phyloP scores from a whole-genome alignment of 2,113 vertebrate genomes.

The Peromyscus californicus region DNA sequence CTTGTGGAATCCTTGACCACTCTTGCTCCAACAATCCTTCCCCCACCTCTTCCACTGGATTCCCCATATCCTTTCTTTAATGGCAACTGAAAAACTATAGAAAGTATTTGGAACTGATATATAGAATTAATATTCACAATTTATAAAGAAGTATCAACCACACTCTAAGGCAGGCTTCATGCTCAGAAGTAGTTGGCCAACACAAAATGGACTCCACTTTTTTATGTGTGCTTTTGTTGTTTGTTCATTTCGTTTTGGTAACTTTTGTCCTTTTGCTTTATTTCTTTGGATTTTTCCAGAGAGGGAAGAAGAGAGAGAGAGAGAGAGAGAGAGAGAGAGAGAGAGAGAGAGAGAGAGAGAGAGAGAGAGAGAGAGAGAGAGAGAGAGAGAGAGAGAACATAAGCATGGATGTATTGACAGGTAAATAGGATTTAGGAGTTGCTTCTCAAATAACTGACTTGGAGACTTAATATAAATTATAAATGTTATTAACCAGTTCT shows the following conservation, averaged over 20 bases:
- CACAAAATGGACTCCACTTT: background rate
- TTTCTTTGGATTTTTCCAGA: background rate
- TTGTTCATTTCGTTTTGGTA: background rate
- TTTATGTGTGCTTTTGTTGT: background rate
- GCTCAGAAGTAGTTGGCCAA: background rate
- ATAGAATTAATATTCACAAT: background rate
- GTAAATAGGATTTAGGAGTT: background rate
- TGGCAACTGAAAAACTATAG: background rate
- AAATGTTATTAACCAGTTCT: too few relatives aligned
- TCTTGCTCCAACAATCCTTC: too few relatives aligned
- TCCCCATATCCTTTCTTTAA: background rate
- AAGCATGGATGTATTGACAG: background rate
- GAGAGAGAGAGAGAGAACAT: background rate
- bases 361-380: too few relatives aligned
- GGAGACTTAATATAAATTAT: too few relatives aligned
- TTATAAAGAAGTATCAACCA: background rate
- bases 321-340: too few relatives aligned
- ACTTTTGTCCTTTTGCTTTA: background rate
- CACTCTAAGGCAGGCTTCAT: background rate
- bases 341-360: too few relatives aligned
- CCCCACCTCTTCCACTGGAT: too few relatives aligned
- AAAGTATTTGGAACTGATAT: conserved; percentile 36
- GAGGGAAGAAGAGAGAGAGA: too few relatives aligned
- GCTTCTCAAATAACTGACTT: too few relatives aligned
- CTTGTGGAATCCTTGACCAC: too few relatives aligned